Evolutionary conservation across 2,113 vertebrate genomes (phyloP).

Genomic region (Podocnemis expansa): DNA sequence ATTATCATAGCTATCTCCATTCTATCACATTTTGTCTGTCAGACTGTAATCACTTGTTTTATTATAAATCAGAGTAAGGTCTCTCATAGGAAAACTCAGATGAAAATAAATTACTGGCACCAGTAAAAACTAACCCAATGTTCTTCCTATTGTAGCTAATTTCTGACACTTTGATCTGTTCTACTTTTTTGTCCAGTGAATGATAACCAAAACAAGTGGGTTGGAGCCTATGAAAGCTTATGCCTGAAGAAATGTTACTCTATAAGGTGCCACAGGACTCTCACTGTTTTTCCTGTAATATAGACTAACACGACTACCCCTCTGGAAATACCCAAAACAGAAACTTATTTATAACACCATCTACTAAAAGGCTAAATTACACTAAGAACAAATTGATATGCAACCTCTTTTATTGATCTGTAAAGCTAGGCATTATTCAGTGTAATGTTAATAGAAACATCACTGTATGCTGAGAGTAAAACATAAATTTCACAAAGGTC

Average conservation of each 20-base stretch:
- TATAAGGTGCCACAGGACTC: too few species aligned
- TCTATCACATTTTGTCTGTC: background rate
- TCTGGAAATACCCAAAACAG: background rate
- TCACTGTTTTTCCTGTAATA: too few species aligned
- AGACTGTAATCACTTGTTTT: slow-evolving; percentile 32
- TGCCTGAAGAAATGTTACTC: too few species aligned
- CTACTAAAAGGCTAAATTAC: background rate
- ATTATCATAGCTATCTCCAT: slow-evolving; percentile 35
- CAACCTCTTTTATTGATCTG: slow-evolving; percentile 41
- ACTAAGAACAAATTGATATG: background rate
- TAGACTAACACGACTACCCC: too few species aligned
- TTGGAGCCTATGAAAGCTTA: too few species aligned
- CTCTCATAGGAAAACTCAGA: background rate
- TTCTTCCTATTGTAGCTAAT: background rate
- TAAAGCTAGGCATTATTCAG: slow-evolving; percentile 15
- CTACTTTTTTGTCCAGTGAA: slow-evolving; percentile 3
- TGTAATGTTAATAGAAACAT: slow-evolving; percentile 23
- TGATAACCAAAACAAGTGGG: background rate
- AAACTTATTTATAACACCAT: background rate
- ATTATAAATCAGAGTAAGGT: slow-evolving; percentile 14
- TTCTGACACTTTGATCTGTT: background rate
- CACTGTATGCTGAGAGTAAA: slow-evolving; percentile 10
- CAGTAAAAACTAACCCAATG: background rate
- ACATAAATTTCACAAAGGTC: slow-evolving; percentile 31
- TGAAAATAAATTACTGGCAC: background rate